Evolutionary conservation across 2,888 invertebrate species (phyloP).

Genomic region (Falcaria lacertinaria): DNA sequence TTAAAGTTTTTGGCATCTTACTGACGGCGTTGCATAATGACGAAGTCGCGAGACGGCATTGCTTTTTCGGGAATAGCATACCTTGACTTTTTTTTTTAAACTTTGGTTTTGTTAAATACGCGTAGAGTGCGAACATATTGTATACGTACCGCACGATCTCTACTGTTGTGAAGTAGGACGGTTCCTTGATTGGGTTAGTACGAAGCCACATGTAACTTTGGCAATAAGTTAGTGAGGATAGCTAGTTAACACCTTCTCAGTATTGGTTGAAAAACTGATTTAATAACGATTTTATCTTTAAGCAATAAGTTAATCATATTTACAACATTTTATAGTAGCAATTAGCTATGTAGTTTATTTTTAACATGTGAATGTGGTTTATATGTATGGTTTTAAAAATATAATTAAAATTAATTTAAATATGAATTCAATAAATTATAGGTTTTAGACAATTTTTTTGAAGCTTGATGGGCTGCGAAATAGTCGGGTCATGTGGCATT

Average conservation of each 20-base stretch:
- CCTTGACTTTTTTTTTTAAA: not conserved
- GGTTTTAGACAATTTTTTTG: conserved; percentile 2
- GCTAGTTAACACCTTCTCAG: conserved; percentile 68
- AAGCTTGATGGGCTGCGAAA: conserved; percentile 11
- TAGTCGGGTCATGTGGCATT: conserved; percentile 1
- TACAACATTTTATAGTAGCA: conserved; percentile 65
- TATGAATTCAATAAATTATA: conserved; percentile 3
- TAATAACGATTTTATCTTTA: conserved; percentile 47
- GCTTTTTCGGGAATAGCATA: not conserved
- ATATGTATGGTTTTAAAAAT: conserved; percentile 23
- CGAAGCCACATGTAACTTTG: conserved; percentile 55
- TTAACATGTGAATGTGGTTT: conserved; percentile 24
- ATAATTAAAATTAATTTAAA: conserved; percentile 23
- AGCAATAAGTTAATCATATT: conserved; percentile 65
- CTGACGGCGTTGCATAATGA: not conserved
- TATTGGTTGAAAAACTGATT: conserved; percentile 70
- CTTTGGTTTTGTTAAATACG: conserved; percentile 18
- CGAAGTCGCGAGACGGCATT: not conserved
- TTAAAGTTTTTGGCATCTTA: not conserved
- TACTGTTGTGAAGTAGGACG: conserved; percentile 32
- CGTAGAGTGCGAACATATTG: conserved; percentile 23
- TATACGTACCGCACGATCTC: conserved; percentile 46
- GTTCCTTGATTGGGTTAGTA: conserved; percentile 30
- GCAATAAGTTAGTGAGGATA: conserved; percentile 69
- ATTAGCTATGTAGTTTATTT: conserved; percentile 67